phyloP scores from a whole-genome alignment of 2,888 invertebrate genomes.

The Eupithecia dodoneata region DNA sequence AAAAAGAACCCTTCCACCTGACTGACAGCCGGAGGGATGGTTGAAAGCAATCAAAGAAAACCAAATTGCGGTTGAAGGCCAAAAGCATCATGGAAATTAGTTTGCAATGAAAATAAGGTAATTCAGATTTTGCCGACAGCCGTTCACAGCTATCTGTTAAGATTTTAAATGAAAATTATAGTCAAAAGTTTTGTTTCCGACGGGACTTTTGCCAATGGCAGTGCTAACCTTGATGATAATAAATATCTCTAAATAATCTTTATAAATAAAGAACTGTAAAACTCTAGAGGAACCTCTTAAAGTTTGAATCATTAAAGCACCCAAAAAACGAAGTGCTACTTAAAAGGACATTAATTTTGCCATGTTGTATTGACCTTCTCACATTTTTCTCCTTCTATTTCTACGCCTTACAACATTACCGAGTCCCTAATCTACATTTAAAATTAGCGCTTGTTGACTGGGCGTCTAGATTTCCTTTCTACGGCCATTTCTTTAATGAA shows the following conservation, averaged over 20 bases:
- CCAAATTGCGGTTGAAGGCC: conserved; percentile 50
- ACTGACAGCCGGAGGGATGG: conserved; percentile 58
- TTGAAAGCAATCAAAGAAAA: conserved; percentile 61
- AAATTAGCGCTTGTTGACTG: conserved; percentile 37
- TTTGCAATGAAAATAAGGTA: conserved; percentile 13
- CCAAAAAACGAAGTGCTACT: neutral
- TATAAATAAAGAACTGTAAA: too few species aligned
- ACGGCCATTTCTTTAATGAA: conserved; percentile 31
- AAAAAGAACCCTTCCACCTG: conserved; percentile 32
- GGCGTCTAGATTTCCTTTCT: conserved; percentile 28
- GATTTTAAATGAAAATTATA: neutral
- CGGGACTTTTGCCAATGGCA: neutral
- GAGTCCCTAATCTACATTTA: conserved; percentile 32
- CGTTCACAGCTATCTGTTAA: neutral
- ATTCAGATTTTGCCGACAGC: neutral
- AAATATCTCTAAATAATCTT: neutral
- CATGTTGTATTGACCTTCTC: neutral
- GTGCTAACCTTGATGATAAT: neutral
- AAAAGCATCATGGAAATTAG: conserved; percentile 29
- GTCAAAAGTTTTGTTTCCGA: neutral
- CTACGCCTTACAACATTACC: conserved; percentile 5
- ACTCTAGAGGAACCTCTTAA: neutral
- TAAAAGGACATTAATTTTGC: neutral
- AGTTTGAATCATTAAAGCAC: neutral
- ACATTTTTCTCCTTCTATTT: neutral